Evolutionary conservation across 23 tunicate genomes (phyloP).

Genomic region (Ciona savignyi): DNA sequence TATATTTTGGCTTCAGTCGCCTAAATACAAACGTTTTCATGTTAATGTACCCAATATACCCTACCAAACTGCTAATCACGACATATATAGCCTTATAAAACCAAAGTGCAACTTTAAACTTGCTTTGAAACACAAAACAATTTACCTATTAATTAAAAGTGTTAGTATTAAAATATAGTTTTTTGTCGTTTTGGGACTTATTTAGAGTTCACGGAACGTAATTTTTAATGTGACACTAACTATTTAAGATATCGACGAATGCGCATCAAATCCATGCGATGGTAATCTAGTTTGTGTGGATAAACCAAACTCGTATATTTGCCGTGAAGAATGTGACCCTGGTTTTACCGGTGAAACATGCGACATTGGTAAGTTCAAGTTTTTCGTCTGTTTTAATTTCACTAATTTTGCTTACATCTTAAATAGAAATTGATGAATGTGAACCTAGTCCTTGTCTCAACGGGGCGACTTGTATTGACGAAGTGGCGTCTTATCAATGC

Average conservation of each 20-base stretch:
- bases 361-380: conserved; percentile 46
- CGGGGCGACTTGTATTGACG: conserved; percentile 69
- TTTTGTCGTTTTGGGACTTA: too few species aligned
- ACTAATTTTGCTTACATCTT: background rate
- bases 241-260: conserved; percentile 86
- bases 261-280: conserved; percentile 81
- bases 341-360: conserved; percentile 85
- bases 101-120: too few species aligned
- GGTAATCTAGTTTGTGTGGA: conserved; percentile 77
- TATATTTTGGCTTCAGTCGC: too few species aligned
- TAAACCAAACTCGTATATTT: conserved; percentile 57
- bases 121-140: too few species aligned
- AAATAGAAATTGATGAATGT: conserved; percentile 79
- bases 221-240: background rate
- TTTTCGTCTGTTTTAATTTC: too few species aligned
- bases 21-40: too few species aligned
- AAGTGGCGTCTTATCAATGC: conserved; percentile 29
- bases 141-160: too few species aligned
- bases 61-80: too few species aligned
- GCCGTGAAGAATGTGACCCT: conserved; percentile 76
- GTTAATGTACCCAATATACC: too few species aligned
- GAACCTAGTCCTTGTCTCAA: conserved; percentile 85
- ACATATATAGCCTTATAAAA: too few species aligned
- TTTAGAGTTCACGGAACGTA: too few species aligned
- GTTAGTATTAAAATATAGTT: too few species aligned